phyloP scores from a whole-genome alignment of 2,888 invertebrate genomes.

The Pyrrhosoma nymphula region DNA sequence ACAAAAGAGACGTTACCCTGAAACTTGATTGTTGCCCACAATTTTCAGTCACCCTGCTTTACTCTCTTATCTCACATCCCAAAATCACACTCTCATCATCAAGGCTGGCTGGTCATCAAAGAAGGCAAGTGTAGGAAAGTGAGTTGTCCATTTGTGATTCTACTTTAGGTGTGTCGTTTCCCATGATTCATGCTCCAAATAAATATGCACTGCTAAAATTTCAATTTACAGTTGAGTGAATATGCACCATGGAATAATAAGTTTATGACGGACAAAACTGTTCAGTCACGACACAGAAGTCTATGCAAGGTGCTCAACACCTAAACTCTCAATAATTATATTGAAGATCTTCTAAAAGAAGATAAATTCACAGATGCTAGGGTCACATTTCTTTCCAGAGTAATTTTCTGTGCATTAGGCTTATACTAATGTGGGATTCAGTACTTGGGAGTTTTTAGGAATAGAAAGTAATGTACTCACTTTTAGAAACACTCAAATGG shows the following conservation, averaged over 20 bases:
- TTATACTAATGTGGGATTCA: conserved; percentile 56
- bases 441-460: conserved; percentile 17
- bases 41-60: conserved; percentile 43
- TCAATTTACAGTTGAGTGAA: conserved; percentile 29
- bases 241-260: conserved; percentile 58
- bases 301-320: conserved; percentile 60
- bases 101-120: conserved; percentile 54
- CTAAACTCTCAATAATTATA: conserved; percentile 37
- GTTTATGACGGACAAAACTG: conserved; percentile 55
- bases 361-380: conserved; percentile 48
- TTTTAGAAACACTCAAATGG: conserved; percentile 45
- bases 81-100: conserved; percentile 45
- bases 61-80: background rate
- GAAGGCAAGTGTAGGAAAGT: conserved; percentile 65
- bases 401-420: conserved; percentile 50
- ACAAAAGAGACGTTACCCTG: conserved; percentile 38
- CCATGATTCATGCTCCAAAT: conserved; percentile 16
- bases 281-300: conserved; percentile 58
- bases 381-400: conserved; percentile 54
- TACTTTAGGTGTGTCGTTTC: conserved; percentile 10
- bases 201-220: conserved; percentile 43
- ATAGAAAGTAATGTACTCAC: background rate
- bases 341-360: conserved; percentile 54
- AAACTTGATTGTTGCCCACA: conserved; percentile 46
- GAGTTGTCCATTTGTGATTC: conserved; percentile 58